Evolutionary conservation across 1,140 invertebrate genomes (phyloP).

Genomic region (Zaprionus davidi): DNA sequence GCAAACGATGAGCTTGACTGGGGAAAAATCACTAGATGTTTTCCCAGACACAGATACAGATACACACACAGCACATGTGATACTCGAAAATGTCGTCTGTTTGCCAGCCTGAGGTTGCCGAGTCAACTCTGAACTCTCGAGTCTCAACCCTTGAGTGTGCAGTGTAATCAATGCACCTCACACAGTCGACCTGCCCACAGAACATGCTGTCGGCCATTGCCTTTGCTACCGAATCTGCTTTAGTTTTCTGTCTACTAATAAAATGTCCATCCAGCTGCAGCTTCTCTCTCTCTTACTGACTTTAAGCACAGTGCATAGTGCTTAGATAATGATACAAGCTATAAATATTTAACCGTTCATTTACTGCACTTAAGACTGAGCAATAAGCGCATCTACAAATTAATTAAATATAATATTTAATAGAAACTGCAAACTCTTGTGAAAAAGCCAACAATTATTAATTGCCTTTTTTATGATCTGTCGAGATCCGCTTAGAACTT

Average conservation of each 20-base stretch:
- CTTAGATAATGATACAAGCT: not conserved
- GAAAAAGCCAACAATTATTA: not conserved
- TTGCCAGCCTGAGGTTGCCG: slow-evolving; percentile 44
- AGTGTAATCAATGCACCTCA: slow-evolving; percentile 52
- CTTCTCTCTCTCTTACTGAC: not conserved
- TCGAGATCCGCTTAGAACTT: not conserved
- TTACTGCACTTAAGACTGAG: not conserved
- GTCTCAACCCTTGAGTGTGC: slow-evolving; percentile 26
- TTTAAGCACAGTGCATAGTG: not conserved
- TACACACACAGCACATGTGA: slow-evolving; percentile 9
- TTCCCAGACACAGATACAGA: slow-evolving; percentile 12
- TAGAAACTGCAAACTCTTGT: not conserved
- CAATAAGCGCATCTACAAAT: not conserved
- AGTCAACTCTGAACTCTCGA: slow-evolving; percentile 58
- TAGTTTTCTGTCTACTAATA: slow-evolving; percentile 27
- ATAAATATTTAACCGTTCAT: not conserved
- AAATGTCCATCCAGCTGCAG: not conserved
- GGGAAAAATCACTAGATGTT: slow-evolving; percentile 17
- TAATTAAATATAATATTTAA: slow-evolving; percentile 1
- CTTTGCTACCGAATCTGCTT: slow-evolving; percentile 21
- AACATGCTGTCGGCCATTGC: slow-evolving; percentile 56
- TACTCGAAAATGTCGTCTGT: slow-evolving; percentile 28
- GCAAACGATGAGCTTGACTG: slow-evolving; percentile 43
- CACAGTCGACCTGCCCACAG: not conserved
- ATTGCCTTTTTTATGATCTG: too few species aligned